phyloP scores from a whole-genome alignment of 2,888 invertebrate genomes.

The Drosophila infuscata region DNA sequence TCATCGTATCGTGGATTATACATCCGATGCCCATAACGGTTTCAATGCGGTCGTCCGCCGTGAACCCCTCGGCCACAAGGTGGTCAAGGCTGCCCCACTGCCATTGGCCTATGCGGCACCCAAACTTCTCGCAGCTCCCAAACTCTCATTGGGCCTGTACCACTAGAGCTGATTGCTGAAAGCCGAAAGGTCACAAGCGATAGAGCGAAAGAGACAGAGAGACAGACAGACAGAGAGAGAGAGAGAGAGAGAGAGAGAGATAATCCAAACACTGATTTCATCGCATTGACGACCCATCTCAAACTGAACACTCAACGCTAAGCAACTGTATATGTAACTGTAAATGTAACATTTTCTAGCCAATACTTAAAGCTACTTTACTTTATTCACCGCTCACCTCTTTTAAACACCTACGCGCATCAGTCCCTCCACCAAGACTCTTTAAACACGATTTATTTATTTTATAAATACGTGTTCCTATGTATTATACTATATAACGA shows the following conservation, averaged over 20 bases:
- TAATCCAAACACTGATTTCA: conserved; percentile 71
- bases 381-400: conserved; percentile 23
- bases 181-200: background rate
- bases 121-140: conserved; percentile 66
- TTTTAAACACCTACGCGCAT: conserved; percentile 34
- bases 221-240: background rate
- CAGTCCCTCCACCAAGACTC: conserved; percentile 46
- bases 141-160: conserved; percentile 58
- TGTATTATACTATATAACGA: conserved; percentile 58
- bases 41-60: conserved; percentile 87
- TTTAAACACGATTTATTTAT: conserved; percentile 30
- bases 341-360: conserved; percentile 33
- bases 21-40: conserved; percentile 86
- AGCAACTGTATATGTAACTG: conserved; percentile 37
- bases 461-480: conserved; percentile 35
- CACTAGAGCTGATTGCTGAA: conserved; percentile 42
- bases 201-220: background rate
- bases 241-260: conserved; percentile 50
- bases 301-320: conserved; percentile 43
- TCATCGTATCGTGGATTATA: conserved; percentile 86
- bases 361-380: conserved; percentile 15
- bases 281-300: conserved; percentile 67
- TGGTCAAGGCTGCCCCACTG: conserved; percentile 82
- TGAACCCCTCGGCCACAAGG: conserved; percentile 85
- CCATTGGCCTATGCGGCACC: conserved; percentile 76